Percentiles rank a stretch among this genome's conserved stretches.
These are phyloP conservation scores for Phenganax subtilis DNA, from an alignment of 92 coral and sea anemone species.

Conservation along the genomic window DNA sequence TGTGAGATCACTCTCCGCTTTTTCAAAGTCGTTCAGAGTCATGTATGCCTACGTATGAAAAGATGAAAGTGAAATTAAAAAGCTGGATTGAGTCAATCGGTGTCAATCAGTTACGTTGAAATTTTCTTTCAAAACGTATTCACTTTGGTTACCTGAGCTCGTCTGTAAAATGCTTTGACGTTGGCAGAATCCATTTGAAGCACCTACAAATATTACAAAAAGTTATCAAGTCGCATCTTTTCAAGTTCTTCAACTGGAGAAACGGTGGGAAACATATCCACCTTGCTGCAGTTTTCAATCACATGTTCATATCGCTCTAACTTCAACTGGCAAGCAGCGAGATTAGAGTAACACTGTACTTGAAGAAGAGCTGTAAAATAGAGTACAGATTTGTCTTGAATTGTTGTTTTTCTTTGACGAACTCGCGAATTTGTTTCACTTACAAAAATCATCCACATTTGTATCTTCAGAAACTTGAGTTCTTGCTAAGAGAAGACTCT, in stretches of 20 bases:
- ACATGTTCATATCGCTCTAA: constrained; percentile 50
- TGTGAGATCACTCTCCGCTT: constrained; percentile 52
- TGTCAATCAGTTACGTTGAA: background rate
- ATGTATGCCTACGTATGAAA: constrained; percentile 50
- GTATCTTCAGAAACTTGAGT: constrained; percentile 22
- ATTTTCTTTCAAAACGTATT: background rate
- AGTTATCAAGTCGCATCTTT: background rate
- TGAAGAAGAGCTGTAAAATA: constrained; percentile 41
- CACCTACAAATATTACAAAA: constrained; percentile 23
- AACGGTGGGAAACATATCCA: background rate
- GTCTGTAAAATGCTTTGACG: constrained; percentile 50
- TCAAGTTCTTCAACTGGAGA: background rate
- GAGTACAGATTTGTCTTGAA: background rate
- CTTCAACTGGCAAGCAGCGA: constrained; percentile 55
- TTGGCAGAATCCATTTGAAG: constrained; percentile 43
- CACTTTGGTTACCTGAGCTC: constrained; percentile 48
- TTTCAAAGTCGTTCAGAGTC: constrained; percentile 52
- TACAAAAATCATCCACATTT: constrained; percentile 39
- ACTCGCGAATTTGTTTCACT: background rate
- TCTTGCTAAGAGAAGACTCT: constrained; percentile 53
- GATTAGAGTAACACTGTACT: constrained; percentile 50
- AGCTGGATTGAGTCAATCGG: background rate
- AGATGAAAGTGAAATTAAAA: background rate
- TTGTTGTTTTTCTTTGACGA: background rate
- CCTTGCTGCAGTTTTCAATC: constrained; percentile 55